Evolutionary conservation across 1,140 invertebrate species (phyloP).

Genomic region (Drosophila elegans): DNA sequence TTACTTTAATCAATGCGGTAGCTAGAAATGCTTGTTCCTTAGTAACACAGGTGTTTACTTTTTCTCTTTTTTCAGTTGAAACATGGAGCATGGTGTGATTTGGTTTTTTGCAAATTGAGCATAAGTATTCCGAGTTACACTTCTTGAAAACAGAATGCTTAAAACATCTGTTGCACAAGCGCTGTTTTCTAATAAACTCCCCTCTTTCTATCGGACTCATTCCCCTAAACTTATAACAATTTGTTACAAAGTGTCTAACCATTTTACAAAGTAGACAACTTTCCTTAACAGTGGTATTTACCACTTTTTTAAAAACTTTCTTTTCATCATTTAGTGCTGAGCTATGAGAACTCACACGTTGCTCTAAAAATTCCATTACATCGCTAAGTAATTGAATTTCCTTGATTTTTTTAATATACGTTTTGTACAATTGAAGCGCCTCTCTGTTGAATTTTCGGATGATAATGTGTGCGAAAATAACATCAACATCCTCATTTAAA

Average conservation of each 20-base stretch:
- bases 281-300: not conserved
- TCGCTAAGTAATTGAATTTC: too few relatives aligned
- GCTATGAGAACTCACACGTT: not conserved
- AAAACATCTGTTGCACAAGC: not conserved
- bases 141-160: not conserved
- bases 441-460: too few relatives aligned
- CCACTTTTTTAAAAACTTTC: not conserved
- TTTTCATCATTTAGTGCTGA: not conserved
- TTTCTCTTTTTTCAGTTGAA: not conserved
- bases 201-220: not conserved
- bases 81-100: conserved; percentile 1
- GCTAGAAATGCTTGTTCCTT: not conserved
- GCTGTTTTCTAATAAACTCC: not conserved
- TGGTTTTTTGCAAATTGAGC: conserved; percentile 1
- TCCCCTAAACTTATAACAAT: not conserved
- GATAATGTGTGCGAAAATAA: conserved; percentile 1
- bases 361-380: not conserved
- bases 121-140: conserved; percentile 2
- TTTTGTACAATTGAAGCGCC: too few relatives aligned
- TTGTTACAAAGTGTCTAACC: conserved; percentile 1
- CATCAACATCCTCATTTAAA: conserved; percentile 2
- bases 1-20: not conserved
- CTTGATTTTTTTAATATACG: too few relatives aligned
- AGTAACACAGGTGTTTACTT: not conserved
- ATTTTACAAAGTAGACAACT: conserved; percentile 2